These are phyloP conservation scores for Hirundichthys speculiger DNA, from an alignment of 2,113 vertebrate species.

Conservation along the genomic window DNA sequence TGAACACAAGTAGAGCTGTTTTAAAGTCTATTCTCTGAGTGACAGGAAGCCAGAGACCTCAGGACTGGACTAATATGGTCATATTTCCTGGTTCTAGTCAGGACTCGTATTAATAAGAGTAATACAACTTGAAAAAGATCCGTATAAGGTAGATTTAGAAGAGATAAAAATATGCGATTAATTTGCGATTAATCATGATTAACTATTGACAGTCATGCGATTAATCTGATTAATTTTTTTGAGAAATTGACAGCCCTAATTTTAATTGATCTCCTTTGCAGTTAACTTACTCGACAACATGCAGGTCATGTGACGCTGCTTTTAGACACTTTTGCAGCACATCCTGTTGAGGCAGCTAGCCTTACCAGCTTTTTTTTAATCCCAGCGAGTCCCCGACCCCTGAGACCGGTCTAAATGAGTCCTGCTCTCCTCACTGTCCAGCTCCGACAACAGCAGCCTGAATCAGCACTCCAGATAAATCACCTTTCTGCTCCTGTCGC, in stretches of 20 bases:
- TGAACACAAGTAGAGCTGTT: no score
- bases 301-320: constrained; percentile 27
- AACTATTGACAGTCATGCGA: constrained; percentile 37
- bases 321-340: constrained; percentile 10
- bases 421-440: constrained; percentile 36
- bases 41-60: no score
- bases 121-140: no score
- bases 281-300: constrained; percentile 46
- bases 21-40: no score
- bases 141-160: no score
- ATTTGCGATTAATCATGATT: no score
- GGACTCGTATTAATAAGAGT: no score
- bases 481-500: constrained; percentile 68
- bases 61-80: no score
- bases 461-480: constrained; percentile 77
- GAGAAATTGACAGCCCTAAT: no score
- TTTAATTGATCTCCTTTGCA: constrained; percentile 31
- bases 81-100: no score
- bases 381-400: constrained; percentile 47
- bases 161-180: no score
- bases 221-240: constrained; percentile 57
- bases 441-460: constrained; percentile 46
- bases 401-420: constrained; percentile 61
- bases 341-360: constrained; percentile 31
- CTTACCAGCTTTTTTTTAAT: constrained; percentile 47